phyloP scores from a whole-genome alignment of 1,140 invertebrate genomes.

The Leptoteleia sp. region DNA sequence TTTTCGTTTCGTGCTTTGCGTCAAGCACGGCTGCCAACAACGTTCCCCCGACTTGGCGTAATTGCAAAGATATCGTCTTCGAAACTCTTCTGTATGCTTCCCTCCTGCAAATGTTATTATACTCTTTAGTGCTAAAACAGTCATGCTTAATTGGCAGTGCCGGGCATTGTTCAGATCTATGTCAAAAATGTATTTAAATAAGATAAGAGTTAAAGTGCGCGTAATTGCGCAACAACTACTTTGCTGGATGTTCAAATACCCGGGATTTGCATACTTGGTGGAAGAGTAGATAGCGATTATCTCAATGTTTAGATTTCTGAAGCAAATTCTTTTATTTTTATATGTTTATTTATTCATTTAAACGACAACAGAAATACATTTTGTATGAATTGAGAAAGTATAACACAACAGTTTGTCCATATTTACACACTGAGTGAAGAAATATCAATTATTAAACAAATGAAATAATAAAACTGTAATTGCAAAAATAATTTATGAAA shows the following conservation, averaged over 20 bases:
- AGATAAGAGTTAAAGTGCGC: conserved; percentile 57
- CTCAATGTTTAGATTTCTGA: conserved; percentile 29
- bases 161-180: conserved; percentile 56
- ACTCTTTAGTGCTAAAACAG: conserved; percentile 52
- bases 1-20: conserved; percentile 67
- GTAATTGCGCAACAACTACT: conserved; percentile 58
- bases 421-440: too few relatives aligned
- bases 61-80: conserved; percentile 67
- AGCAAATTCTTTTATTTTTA: conserved; percentile 43
- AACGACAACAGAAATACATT: too few relatives aligned
- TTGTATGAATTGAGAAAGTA: too few relatives aligned
- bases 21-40: conserved; percentile 68
- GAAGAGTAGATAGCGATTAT: conserved; percentile 57
- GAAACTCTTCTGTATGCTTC: conserved; percentile 53
- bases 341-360: too few relatives aligned
- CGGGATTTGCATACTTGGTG: conserved; percentile 44
- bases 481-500: too few relatives aligned
- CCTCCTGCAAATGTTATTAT: conserved; percentile 64
- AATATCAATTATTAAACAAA: too few relatives aligned
- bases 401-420: too few relatives aligned
- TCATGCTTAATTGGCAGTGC: conserved; percentile 54
- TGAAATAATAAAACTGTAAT: too few relatives aligned
- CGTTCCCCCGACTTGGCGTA: conserved; percentile 62
- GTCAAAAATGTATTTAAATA: conserved; percentile 60
- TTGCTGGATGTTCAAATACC: conserved; percentile 36